Conservation (phyloP, 1,140 invertebrate genomes). For the Microvelia longipes region DNA sequence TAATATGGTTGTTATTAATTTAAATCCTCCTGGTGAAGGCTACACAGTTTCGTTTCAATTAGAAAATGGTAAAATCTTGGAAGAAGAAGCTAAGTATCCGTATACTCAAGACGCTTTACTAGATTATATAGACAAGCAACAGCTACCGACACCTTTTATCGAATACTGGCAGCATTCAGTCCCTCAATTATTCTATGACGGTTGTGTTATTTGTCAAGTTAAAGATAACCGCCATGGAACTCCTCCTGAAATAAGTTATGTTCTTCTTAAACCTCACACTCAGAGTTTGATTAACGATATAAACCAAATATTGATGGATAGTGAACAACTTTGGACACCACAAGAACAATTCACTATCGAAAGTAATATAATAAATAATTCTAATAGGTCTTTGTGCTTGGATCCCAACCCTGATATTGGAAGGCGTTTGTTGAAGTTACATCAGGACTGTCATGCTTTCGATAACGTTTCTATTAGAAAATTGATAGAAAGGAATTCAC, state of each 20-base stretch:
- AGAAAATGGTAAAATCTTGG: slow-evolving; percentile 4
- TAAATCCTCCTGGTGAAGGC: slow-evolving; percentile 81
- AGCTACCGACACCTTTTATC: slow-evolving; percentile 68
- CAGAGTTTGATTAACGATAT: slow-evolving; percentile 65
- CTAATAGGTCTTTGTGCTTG: slow-evolving; percentile 67
- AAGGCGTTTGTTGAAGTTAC: slow-evolving; percentile 48
- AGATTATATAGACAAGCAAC: slow-evolving; percentile 65
- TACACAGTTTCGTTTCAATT: slow-evolving; percentile 47
- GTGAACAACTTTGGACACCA: slow-evolving; percentile 43
- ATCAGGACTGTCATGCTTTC: slow-evolving; percentile 54
- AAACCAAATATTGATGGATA: slow-evolving; percentile 45
- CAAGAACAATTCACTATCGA: slow-evolving; percentile 67
- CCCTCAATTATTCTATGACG: slow-evolving; percentile 72
- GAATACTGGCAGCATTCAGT: slow-evolving; percentile 67
- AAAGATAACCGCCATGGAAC: slow-evolving; percentile 69
- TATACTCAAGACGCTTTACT: slow-evolving; percentile 39
- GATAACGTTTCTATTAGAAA: slow-evolving; percentile 56
- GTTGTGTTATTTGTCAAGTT: slow-evolving; percentile 81
- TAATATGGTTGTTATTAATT: slow-evolving; percentile 75
- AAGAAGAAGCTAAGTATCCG: slow-evolving; percentile 32
- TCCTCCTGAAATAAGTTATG: slow-evolving; percentile 61
- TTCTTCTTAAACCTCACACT: slow-evolving; percentile 71
- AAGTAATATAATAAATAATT: slow-evolving; percentile 64
- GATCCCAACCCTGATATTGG: slow-evolving; percentile 69
- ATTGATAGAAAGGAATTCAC: slow-evolving; percentile 55